Percentiles rank a stretch among this genome's conserved stretches.
phyloP scores from a whole-genome alignment of 2,113 vertebrate species.

The Ophthalmolycus amberensis region DNA sequence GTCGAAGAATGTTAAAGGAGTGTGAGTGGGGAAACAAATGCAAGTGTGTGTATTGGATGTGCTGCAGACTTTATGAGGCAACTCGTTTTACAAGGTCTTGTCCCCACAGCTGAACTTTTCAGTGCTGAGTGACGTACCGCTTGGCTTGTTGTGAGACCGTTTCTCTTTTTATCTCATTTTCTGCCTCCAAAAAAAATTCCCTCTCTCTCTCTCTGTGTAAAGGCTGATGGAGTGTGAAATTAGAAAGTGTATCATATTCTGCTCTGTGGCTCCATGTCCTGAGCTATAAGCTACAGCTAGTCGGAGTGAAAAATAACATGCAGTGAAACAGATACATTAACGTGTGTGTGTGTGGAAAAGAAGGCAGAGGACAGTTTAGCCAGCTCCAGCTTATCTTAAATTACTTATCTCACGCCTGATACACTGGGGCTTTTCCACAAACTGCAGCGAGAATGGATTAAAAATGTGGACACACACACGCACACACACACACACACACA shows the following conservation, averaged over 20 bases:
- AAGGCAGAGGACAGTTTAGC: conserved; percentile 68
- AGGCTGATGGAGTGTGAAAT: conserved; percentile 84
- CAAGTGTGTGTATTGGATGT: conserved; percentile 16
- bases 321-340: conserved; percentile 81
- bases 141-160: conserved; percentile 56
- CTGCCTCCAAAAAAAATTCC: conserved; percentile 24
- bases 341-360: conserved; percentile 30
- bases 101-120: conserved; percentile 67
- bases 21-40: background rate
- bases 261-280: conserved; percentile 79
- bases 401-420: conserved; percentile 73
- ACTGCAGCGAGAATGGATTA: conserved; percentile 52
- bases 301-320: conserved; percentile 82
- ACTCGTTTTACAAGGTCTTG: conserved; percentile 62
- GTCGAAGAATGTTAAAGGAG: background rate
- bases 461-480: conserved; percentile 41
- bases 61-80: conserved; percentile 55
- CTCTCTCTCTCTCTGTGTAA: conserved; percentile 73
- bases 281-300: conserved; percentile 80
- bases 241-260: conserved; percentile 85
- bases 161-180: conserved; percentile 56
- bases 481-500: conserved; percentile 7
- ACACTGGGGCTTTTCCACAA: conserved; percentile 61
- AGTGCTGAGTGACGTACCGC: conserved; percentile 55
- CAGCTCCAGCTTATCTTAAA: conserved; percentile 72